Base-by-base conservation (phyloP, 2,113 vertebrate genomes). In the Nipponia nippon region DNA sequence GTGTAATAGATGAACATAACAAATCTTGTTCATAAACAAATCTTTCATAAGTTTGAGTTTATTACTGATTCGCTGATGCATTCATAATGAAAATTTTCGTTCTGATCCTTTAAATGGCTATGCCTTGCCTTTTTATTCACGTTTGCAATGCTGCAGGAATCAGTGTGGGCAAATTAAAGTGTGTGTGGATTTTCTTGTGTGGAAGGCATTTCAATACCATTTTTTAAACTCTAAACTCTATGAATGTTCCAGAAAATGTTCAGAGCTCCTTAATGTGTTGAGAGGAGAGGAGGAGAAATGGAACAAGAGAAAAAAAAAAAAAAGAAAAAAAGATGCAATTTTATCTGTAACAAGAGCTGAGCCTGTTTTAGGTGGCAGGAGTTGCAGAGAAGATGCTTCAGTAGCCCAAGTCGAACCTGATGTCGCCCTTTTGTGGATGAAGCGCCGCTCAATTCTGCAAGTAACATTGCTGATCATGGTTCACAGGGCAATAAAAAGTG, bases 391-490 rank as follows among this genome's bases (percentile, higher is more conserved):
- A 62, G 65, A 25, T 70, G 83, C 65, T 53, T 66, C 65, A 26
- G 32, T 11, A 50, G 61, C 44, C 52, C 16, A 25, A n/a, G 25
- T 3, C 0, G 17, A 90, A 36, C 30, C 34, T 23, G 15, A 5
- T 55, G 53, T 38, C 44, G 19, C 13, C 26, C 5, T 69, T 66
- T 20, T 16, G 58, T 50, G 53, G 10, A 19, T 2, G 2, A 52
- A 76, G n/a, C 1, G 1, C 30, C 1, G 2, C 49, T 73, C 16
- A 77, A 0, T 78, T 70, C 32, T 59, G 12, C 1, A 5, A 50
- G 36, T 44, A 44, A 21, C 1, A 0, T 1, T 40, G 46, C 18
- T 66, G 56, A 4, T n/a, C 21, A 0, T n/a, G 14, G 16, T 30
- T 82, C 22, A 11, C 7, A 44, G 47, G 38, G 32, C 52, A 69